Base-by-base conservation (phyloP, 2,888 invertebrate species). In the Nemotelus nigrinus region DNA sequence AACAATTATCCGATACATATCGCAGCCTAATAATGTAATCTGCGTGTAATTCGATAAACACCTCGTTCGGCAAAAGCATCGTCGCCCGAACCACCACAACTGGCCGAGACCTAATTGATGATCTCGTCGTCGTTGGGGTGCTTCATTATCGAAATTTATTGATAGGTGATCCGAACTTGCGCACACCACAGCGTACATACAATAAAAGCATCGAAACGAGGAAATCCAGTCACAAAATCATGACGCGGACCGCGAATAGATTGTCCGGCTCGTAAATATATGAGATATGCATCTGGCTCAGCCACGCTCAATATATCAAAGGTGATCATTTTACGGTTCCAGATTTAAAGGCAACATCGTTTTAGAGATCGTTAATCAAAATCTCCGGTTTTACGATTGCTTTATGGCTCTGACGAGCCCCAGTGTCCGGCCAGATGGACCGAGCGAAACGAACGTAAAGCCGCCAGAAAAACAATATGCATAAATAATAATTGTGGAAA, bases 111-210 rank as follows among this genome's bases (percentile, higher is more conserved):
- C 10, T 65, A 47, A 65, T 65, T 65, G 65, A 65, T 65, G 65
- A 65, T 65, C 65, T 65, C 47, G 65, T 65, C 65, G 65, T 43
- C 65, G 47, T n/a, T 65, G 47, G 44, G 7, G 39, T 25, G 25
- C 43, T 65, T 65, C 65, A 65, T 65, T 65, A 65, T 65, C 65
- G 65, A 65, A 65, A 45, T 65, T 65, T 65, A 65, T 65, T 65
- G 65, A 65, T 65, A 45, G 44, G 65, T 65, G 65, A 65, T 65
- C 47, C 47, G 65, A 45, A 65, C 44, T 65, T 25, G 25, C 25
- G 65, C 45, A 44, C 47, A 65, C 10, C 47, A 44, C 25, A 25
- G 25, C 25, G 25, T 25, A 25, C 25, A 25, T 25, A 25, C 25
- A 65, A 65, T 65, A 65, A 65, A 65, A 44, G 45, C 65, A 65